Evolutionary conservation across 2,888 invertebrate genomes (phyloP), one percentile per base, ranked within the genome.

Genomic region (Agelastica alni): DNA sequence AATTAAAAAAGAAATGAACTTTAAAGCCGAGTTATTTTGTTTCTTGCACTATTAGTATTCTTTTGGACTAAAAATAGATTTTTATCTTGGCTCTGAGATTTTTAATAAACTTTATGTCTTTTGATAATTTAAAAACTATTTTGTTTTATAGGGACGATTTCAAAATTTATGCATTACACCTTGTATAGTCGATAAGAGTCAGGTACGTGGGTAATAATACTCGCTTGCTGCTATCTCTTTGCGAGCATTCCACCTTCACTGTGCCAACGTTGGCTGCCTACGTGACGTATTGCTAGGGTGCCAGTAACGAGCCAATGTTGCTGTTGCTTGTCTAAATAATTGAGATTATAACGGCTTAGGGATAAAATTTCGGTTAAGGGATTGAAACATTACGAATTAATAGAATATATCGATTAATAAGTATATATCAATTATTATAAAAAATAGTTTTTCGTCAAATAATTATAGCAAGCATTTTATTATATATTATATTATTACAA

Each of bases 201-300:
- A 70, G 68, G 69, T 70, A 69, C 64, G 53, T 56, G 58, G 56
- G 67, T 67, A 70, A 71, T 70, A 69, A 64, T 66, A 68, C 69
- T 70, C 68, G 68, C 18, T 60, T 60, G 68, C 66, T 64, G 69
- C 70, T 71, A 72, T 70, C 69, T 70, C 62, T 60, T 60, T 60
- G 31, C 34, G 14, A 34, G 34, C 22, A 17, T 45, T 22, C 45
- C 17, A 18, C 31, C 44, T 18, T 42, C 18, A n/a, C 32, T 31
- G 3, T 17, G 13, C 44, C 22, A 34, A 14, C 30, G 34, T 34
- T 45, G 22, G 34, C 62, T 61, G 47, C 56, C 66, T 69, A 69
- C 71, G 73, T 73, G 74, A 73, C 73, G 71, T 74, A 74, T 73
- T 73, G 72, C 69, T 63, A 69, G 68, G 43, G 18, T 26, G 37